Conservation (phyloP, 2,113 vertebrate genomes). For the Diphyllodes magnificus region DNA sequence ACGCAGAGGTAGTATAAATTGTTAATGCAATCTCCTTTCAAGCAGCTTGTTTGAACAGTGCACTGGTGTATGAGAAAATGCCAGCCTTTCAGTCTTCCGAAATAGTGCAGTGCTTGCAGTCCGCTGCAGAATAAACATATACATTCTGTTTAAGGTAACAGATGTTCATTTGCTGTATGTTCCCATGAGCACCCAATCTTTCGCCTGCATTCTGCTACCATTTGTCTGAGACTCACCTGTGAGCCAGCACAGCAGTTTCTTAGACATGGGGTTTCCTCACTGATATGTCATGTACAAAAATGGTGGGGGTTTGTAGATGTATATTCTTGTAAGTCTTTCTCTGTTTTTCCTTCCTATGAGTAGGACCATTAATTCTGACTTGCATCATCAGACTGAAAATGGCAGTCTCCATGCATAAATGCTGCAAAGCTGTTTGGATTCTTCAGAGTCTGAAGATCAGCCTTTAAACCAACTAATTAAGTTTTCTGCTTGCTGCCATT, state of each 20-base stretch:
- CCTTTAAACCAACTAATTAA: conserved; percentile 84
- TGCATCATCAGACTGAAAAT: neutral
- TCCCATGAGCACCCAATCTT: conserved; percentile 32
- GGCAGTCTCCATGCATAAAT: neutral
- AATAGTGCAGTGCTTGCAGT: conserved; percentile 39
- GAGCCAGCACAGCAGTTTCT: conserved; percentile 47
- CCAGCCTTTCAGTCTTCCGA: conserved; percentile 13
- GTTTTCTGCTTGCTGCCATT: conserved; percentile 78
- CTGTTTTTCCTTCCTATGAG: neutral
- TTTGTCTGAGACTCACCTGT: conserved; percentile 47
- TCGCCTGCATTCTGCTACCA: neutral
- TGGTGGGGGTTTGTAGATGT: neutral
- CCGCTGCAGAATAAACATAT: neutral
- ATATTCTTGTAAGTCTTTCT: neutral
- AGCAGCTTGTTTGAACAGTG: conserved; percentile 32
- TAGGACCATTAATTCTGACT: conserved; percentile 3
- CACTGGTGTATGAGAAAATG: conserved; percentile 1
- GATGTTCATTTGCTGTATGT: conserved; percentile 29
- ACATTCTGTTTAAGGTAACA: conserved; percentile 49
- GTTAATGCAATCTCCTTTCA: conserved; percentile 29
- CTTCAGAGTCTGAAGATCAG: conserved; percentile 53
- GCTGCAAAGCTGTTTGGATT: conserved; percentile 54
- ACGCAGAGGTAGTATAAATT: conserved; percentile 22
- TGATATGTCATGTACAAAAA: neutral
- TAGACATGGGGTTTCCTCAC: neutral